These are phyloP conservation scores for Oreochromis aureus DNA, from an alignment of 2,113 vertebrate species.

Conservation along the genomic window DNA sequence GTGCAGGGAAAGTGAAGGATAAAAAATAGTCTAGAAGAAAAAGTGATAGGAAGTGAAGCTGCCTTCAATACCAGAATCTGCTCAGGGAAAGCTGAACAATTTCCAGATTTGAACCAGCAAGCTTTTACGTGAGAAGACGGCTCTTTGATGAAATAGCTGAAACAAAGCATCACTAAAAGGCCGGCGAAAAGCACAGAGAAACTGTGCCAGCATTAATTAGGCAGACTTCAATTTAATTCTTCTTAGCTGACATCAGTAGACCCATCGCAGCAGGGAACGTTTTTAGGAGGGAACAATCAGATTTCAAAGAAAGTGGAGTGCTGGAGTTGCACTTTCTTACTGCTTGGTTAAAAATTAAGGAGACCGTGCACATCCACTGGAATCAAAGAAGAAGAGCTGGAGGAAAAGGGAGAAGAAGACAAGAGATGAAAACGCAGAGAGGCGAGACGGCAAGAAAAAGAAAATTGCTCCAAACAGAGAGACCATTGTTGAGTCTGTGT, in stretches of 20 bases:
- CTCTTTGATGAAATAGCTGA: neutral
- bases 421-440: neutral
- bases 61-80: neutral
- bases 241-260: neutral
- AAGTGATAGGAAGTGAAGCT: neutral
- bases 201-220: neutral
- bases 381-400: neutral
- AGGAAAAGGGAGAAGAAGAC: neutral
- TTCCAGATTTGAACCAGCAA: neutral
- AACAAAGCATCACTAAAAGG: neutral
- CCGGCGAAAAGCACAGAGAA: neutral
- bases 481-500: neutral
- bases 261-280: neutral
- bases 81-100: neutral
- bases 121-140: neutral
- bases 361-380: fast-evolving
- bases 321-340: neutral
- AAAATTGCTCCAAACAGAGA: neutral
- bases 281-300: neutral
- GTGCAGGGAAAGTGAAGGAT: neutral
- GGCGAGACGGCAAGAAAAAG: neutral
- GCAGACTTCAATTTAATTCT: neutral
- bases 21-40: neutral
- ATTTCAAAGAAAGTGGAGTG: neutral
- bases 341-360: neutral